A percentile compares a stretch with the other conserved stretches of the same genome.
Conservation (phyloP, 2,888 invertebrate genomes). For the Anodontia alba region DNA sequence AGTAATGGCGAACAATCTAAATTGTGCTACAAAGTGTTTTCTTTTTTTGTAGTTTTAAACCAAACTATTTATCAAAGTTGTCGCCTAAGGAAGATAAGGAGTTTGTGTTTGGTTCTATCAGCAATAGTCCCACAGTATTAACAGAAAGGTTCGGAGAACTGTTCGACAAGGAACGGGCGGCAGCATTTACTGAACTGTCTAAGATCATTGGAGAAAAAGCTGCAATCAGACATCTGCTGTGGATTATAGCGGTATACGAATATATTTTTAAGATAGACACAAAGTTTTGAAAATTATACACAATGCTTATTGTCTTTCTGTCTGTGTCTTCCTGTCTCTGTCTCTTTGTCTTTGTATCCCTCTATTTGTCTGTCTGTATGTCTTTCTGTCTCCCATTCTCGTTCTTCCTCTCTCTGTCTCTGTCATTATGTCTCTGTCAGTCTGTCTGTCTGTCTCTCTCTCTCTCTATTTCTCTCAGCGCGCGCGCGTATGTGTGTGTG, state of each 20-base stretch:
- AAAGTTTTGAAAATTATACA: not conserved
- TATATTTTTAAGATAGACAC: not conserved
- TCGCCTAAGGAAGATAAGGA: not conserved
- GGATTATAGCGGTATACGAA: conserved; percentile 58
- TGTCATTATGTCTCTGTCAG: too few relatives aligned
- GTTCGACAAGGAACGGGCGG: conserved; percentile 51
- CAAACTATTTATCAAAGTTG: not conserved
- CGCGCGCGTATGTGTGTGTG: too few relatives aligned
- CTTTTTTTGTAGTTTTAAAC: not conserved
- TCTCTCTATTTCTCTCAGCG: too few relatives aligned
- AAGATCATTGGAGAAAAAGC: conserved; percentile 52
- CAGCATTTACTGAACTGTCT: conserved; percentile 47
- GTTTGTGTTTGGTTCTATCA: not conserved
- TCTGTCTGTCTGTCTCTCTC: too few relatives aligned
- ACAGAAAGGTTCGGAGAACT: conserved; percentile 51
- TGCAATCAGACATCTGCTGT: conserved; percentile 50
- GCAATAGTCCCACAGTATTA: conserved; percentile 18
- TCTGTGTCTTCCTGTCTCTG: too few relatives aligned
- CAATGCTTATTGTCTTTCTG: not conserved
- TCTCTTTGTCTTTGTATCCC: too few relatives aligned
- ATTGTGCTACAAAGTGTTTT: not conserved
- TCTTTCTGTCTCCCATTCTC: too few relatives aligned
- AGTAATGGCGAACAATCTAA: too few relatives aligned
- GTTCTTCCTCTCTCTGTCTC: too few relatives aligned
- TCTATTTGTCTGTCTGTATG: too few relatives aligned